Evolutionary conservation across 37 sponge, comb jelly and placozoan genomes (phyloP), one percentile per base, ranked within the genome.

Genomic region (Oscarella lobularis): DNA sequence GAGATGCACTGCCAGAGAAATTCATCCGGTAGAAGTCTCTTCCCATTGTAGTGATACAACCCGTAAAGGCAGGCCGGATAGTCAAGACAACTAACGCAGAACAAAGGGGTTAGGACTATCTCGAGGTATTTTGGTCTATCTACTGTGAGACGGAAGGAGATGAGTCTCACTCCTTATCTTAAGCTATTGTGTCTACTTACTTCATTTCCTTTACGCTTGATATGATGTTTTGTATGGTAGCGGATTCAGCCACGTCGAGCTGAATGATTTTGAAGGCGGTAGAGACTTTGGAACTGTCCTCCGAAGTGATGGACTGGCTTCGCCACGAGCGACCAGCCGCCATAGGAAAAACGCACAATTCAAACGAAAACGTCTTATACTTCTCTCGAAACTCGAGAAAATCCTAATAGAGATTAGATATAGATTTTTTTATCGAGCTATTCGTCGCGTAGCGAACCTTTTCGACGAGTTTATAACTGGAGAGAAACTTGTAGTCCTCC

Each of bases 401-500:
- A 83, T 92, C 89, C 93, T 92, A 39, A 33, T 31, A 39, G 4
- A 33, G 9, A 73, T 20, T 3, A 33, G 3, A 39, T 73, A 33
- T 36, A 66, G 20, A 40, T 3, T n/a, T n/a, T n/a, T 48, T 48
- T 20, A 48, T 48, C 60, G 20, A 20, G 20, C 9, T 48, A 20
- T 48, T 48, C 20, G 60, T 4, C 29, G 35, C 29, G 31, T 20
- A 14, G 71, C 68, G 2, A 9, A 77, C 78, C 73, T 68, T 40
- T 20, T 85, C 27, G 68, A 79, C 78, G 2, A 95, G 81, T 31
- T 85, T 83, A 87, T 95, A 95, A 31, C 85, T 85, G 38, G 89
- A 85, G 0, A 95, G 85, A 75, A 90, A 88, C 76, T 90, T 95
- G 85, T 85, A 95, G 75, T 90, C 89, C 36, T 95, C 96, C 91